These are phyloP conservation scores for Ophioderma brevispina DNA, from an alignment of 35 echinoderm and acorn worm species.

Conservation along the genomic window DNA sequence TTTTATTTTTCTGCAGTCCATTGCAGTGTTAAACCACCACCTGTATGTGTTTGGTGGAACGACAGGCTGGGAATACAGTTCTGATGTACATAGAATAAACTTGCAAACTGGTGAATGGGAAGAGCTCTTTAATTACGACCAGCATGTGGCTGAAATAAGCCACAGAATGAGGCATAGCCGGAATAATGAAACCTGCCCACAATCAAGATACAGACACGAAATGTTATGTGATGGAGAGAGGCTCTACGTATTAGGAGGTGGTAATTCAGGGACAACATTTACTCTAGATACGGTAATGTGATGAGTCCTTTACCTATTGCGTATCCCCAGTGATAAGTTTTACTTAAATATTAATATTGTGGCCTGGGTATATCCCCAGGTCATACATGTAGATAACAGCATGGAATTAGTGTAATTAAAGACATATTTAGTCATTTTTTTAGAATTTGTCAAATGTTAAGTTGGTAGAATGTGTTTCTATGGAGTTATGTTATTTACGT, in stretches of 20 bases:
- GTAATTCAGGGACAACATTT: conserved; percentile 61
- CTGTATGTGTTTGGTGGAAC: conserved; percentile 89
- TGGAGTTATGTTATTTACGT: too few species aligned
- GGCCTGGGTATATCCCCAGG: too few species aligned
- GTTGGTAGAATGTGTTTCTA: too few species aligned
- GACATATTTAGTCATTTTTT: too few species aligned
- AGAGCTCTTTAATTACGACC: conserved; percentile 57
- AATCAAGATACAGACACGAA: conserved; percentile 87
- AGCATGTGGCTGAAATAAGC: not conserved
- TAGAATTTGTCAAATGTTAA: too few species aligned
- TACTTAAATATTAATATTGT: too few species aligned
- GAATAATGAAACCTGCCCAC: conserved; percentile 23
- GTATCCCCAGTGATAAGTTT: too few species aligned
- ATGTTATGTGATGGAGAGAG: conserved; percentile 72
- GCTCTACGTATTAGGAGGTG: conserved; percentile 89
- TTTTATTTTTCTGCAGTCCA: too few species aligned
- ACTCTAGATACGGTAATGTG: conserved; percentile 79
- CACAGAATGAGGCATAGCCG: not conserved
- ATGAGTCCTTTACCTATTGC: too few species aligned
- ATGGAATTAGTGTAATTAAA: too few species aligned
- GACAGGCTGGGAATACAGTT: conserved; percentile 83
- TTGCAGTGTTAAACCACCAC: conserved; percentile 4
- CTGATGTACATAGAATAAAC: conserved; percentile 65
- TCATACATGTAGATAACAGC: too few species aligned
- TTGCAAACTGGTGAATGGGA: conserved; percentile 71